phyloP scores from a whole-genome alignment of 1,140 invertebrate genomes.

The Sarcophaga bullata region DNA sequence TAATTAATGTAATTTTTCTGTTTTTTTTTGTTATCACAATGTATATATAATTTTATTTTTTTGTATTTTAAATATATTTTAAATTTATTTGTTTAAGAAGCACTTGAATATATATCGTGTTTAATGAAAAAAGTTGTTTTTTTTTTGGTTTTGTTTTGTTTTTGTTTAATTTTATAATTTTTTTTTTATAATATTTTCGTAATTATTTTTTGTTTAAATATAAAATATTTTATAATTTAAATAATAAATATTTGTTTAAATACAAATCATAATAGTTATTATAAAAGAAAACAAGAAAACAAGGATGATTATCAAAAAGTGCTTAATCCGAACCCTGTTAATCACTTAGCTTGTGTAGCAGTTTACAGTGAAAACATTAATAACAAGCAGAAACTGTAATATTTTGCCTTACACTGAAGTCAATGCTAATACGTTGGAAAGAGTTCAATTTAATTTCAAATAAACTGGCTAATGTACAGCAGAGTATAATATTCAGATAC shows the following conservation, averaged over 20 bases:
- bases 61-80: conserved; percentile 40
- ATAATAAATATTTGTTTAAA: neutral
- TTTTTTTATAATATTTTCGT: conserved; percentile 19
- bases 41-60: conserved; percentile 34
- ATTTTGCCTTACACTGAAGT: too few relatives aligned
- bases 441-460: too few relatives aligned
- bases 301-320: neutral
- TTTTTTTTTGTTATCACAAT: conserved; percentile 21
- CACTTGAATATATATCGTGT: conserved; percentile 65
- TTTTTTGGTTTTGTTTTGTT: conserved; percentile 56
- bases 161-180: conserved; percentile 22
- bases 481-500: too few relatives aligned
- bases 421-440: too few relatives aligned
- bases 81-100: conserved; percentile 61
- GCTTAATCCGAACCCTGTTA: too few relatives aligned
- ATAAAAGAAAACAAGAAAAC: neutral
- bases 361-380: too few relatives aligned
- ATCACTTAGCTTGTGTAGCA: too few relatives aligned
- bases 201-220: neutral
- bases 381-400: too few relatives aligned
- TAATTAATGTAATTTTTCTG: conserved; percentile 42
- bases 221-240: neutral
- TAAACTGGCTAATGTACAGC: too few relatives aligned
- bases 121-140: conserved; percentile 60
- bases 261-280: neutral